These are phyloP conservation scores for Dolichallabes microphthalmus DNA, from an alignment of 2,113 vertebrate species.

Conservation along the genomic window DNA sequence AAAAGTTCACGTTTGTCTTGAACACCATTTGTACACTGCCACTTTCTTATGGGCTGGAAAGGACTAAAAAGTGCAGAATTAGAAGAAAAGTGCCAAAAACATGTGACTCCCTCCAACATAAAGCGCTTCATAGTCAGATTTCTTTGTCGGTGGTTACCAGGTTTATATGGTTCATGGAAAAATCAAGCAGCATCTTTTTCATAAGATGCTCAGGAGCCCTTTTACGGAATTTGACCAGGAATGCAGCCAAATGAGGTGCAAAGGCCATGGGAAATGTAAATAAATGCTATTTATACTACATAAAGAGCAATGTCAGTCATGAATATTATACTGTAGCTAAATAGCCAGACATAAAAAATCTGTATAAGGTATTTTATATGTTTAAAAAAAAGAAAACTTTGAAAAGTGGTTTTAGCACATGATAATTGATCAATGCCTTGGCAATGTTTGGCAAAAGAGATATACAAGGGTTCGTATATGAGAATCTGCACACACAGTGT, in stretches of 20 bases:
- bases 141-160: neutral
- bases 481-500: too few species aligned
- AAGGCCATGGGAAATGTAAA: neutral
- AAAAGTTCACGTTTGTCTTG: too few species aligned
- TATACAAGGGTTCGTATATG: too few species aligned
- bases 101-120: neutral
- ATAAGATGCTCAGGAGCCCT: neutral
- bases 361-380: neutral
- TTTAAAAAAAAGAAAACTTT: neutral
- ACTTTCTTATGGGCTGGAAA: too few species aligned
- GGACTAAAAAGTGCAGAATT: neutral
- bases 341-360: neutral
- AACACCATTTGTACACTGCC: too few species aligned
- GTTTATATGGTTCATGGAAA: neutral
- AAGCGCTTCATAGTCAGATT: neutral
- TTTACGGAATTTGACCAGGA: neutral
- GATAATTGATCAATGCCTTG: too few species aligned
- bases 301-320: neutral
- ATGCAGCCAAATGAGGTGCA: neutral
- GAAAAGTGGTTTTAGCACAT: too few species aligned
- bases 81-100: neutral
- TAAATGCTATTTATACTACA: neutral
- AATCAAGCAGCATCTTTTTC: neutral
- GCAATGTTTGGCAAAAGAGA: too few species aligned
- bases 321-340: neutral